Evolutionary conservation across 2,888 invertebrate genomes (phyloP).

Genomic region (Frankliniella intonsa): DNA sequence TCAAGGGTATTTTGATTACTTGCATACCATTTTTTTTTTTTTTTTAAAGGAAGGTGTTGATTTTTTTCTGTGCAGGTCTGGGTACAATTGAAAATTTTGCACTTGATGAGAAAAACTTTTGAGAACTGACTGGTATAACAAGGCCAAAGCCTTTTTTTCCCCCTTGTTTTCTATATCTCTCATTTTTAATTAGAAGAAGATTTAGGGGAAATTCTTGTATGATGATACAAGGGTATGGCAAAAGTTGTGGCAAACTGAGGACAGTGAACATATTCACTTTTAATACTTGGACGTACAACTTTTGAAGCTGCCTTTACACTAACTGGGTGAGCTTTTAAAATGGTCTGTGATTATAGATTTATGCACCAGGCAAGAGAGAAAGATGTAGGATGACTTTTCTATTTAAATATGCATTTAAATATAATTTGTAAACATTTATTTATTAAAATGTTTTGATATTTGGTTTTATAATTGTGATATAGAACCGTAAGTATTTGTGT

Average conservation of each 20-base stretch:
- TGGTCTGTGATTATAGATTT: conserved; percentile 21
- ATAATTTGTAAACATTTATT: background rate
- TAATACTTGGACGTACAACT: background rate
- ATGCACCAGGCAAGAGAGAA: background rate
- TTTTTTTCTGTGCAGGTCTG: background rate
- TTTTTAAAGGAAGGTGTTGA: background rate
- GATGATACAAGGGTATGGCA: background rate
- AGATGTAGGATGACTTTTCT: background rate
- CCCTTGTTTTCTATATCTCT: background rate
- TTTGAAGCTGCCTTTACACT: background rate
- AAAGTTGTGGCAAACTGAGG: background rate
- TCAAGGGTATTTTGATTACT: too few relatives aligned
- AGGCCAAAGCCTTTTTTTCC: background rate
- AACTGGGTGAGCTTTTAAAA: background rate
- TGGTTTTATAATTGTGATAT: conserved; percentile 24
- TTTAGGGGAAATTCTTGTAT: background rate
- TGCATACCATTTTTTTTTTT: background rate
- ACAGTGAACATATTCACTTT: background rate
- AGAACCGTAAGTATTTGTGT: background rate
- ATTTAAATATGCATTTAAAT: background rate
- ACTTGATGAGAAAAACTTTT: too few relatives aligned
- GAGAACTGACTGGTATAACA: too few relatives aligned
- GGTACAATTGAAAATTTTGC: background rate
- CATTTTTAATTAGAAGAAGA: too few relatives aligned
- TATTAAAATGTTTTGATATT: conserved; percentile 14